Base-by-base conservation (phyloP, 2,797 vertebrate genomes). In the Diceros bicornis region DNA sequence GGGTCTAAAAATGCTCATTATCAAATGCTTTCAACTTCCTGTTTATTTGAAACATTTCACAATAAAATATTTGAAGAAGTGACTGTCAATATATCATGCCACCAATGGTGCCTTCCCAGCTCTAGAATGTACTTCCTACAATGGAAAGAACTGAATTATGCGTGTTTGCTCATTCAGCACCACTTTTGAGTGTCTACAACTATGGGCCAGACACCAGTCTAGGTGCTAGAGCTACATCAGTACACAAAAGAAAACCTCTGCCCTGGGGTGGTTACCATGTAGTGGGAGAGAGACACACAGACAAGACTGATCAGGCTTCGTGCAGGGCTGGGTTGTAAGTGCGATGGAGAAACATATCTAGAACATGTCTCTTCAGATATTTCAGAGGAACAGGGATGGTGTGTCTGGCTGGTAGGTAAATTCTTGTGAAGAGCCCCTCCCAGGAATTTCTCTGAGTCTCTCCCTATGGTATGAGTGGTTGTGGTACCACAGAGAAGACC, bases 231-330 rank as follows among this genome's bases (percentile, higher is more conserved):
- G 16, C 5, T 14, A 1, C 6, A 0, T 8, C 69, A 32, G 69
- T 14, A 55, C 83, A 57, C 4, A 4, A 12, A 8, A 2, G 29
- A 0, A 0, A 6, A 16, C 12, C 37, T 50, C 9, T 16, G 32
- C 5, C 5, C 52, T 0, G 3, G 1, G 2, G 61, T 1, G 68
- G 17, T 3, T 29, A 1, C 23, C 4, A 0, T 0, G 20, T 4
- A 13, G 21, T 5, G 13, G 4, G 1, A 44, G 37, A 44, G 29
- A 13, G 68, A 27, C 25, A 2, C 55, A 32, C 0, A 0, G 64
- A 18, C 17, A 7, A 6, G 52, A 21, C 32, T 8, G 0, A 2
- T 6, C 20, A 55, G 21, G 27, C 5, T 4, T 3, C 2, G 0
- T 1, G n/a, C 57, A 50, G 8, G n/a, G 29, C 7, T 1, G 0